Base-by-base conservation (phyloP, 2,888 invertebrate species). In the Eustalomyia histrio region DNA sequence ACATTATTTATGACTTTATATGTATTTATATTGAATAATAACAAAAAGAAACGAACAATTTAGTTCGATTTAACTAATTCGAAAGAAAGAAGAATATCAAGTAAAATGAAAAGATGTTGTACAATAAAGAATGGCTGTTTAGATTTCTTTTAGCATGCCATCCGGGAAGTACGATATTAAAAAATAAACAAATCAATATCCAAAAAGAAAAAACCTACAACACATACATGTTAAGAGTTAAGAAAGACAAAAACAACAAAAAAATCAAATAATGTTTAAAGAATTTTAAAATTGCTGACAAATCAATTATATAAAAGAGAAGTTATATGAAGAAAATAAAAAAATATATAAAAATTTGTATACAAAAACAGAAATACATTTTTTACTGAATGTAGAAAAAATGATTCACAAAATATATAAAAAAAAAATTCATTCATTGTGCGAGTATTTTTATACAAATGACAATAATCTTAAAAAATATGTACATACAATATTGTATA, bases 81-180 rank as follows among this genome's bases (percentile, higher is more conserved):
- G 35, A 29, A 21, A 63, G 57, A 71, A 21, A 67, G 18, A 21
- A 65, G 17, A 12, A 67, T 17, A 12, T 53, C n/a, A 24, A 53
- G 16, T 57, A n/a, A 24, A 39, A 39, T 17, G 29, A 24, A 29
- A 12, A 52, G 24, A 65, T 65, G 58, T 63, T 14, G 16, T 61
- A 60, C 68, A 50, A 64, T 57, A 39, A 63, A 52, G n/a, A 47
- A 33, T 24, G 21, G n/a, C 52, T 39, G 85, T 88, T 87, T 88
- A 85, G 86, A 86, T 84, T 86, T 87, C 87, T 83, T 84, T 88
- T 85, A 88, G 84, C 87, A 86, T 85, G 85, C 87, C 87, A 87
- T 87, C 88, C 87, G 87, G 87, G 87, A 87, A 87, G 88, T 88
- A 85, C 84, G 84, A 85, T 87, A 85, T 84, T 82, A 87, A 85